Percentiles rank a stretch among this genome's conserved stretches.
phyloP scores from a whole-genome alignment of 2,113 vertebrate genomes.

The Calonectris borealis region DNA sequence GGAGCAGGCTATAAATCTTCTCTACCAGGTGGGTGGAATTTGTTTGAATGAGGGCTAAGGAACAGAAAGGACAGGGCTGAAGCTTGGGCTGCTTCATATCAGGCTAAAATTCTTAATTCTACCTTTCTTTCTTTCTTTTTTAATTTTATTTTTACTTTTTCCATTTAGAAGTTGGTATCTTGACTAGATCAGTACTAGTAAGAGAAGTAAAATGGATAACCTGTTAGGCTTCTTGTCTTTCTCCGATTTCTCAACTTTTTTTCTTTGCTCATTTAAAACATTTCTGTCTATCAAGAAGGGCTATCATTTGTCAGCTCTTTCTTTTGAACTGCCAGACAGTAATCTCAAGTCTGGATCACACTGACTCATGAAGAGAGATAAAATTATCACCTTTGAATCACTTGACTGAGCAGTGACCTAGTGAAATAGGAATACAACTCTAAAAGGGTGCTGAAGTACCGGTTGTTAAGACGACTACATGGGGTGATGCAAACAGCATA shows the following conservation, averaged over 20 bases:
- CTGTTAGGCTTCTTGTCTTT: not conserved
- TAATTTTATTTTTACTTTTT: not conserved
- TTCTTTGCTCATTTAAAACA: not conserved
- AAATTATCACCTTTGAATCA: not conserved
- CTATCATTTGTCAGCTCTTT: not conserved
- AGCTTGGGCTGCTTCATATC: not conserved
- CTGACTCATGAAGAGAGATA: not conserved
- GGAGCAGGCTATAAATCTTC: not conserved
- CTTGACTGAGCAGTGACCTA: not conserved
- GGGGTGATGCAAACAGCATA: not conserved
- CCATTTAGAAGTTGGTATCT: not conserved
- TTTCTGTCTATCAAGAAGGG: not conserved
- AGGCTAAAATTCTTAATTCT: not conserved
- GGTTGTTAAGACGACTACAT: rapidly evolving
- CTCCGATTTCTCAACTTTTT: not conserved
- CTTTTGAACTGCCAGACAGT: not conserved
- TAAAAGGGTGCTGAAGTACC: not conserved
- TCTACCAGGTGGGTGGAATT: not conserved
- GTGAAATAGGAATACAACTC: rapidly evolving
- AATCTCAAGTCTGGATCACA: not conserved
- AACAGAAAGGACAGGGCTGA: rapidly evolving
- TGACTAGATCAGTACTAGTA: rapidly evolving
- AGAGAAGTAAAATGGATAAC: not conserved
- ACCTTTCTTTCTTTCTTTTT: not conserved
- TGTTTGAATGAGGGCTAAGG: not conserved